Percentiles rank a stretch among this genome's conserved stretches.
Conservation (phyloP, 2,888 invertebrate genomes). For the Operophtera brumata region DNA sequence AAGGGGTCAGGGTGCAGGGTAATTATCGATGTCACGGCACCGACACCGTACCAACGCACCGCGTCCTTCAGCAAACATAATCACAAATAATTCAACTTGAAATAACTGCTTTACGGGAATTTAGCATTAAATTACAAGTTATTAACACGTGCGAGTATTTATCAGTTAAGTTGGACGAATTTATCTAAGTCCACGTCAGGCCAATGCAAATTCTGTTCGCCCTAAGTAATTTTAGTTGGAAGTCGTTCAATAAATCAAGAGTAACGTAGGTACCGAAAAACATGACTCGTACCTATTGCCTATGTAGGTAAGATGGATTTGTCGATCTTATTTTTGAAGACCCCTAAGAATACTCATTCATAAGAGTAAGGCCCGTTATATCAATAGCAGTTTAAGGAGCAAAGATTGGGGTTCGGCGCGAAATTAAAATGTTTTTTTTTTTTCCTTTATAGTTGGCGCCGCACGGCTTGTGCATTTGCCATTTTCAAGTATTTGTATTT, state of each 20-base stretch:
- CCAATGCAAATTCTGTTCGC: not conserved
- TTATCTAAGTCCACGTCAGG: not conserved
- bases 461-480: too few relatives aligned
- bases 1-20: slow-evolving; percentile 62
- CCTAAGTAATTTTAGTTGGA: not conserved
- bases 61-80: slow-evolving; percentile 53
- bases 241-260: not conserved
- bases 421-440: too few relatives aligned
- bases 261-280: too few relatives aligned
- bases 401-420: too few relatives aligned
- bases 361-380: too few relatives aligned
- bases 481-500: too few relatives aligned
- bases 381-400: too few relatives aligned
- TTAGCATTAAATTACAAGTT: not conserved
- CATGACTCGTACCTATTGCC: too few relatives aligned
- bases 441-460: too few relatives aligned
- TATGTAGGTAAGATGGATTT: too few relatives aligned
- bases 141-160: slow-evolving; percentile 13
- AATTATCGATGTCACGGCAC: slow-evolving; percentile 73
- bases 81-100: slow-evolving; percentile 31
- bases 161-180: slow-evolving; percentile 1
- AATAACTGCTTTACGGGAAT: not conserved
- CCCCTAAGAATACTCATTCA: too few relatives aligned
- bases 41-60: slow-evolving; percentile 35
- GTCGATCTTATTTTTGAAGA: too few relatives aligned